Base-by-base conservation (phyloP, 2,113 vertebrate genomes). In the Elephas maximus region DNA sequence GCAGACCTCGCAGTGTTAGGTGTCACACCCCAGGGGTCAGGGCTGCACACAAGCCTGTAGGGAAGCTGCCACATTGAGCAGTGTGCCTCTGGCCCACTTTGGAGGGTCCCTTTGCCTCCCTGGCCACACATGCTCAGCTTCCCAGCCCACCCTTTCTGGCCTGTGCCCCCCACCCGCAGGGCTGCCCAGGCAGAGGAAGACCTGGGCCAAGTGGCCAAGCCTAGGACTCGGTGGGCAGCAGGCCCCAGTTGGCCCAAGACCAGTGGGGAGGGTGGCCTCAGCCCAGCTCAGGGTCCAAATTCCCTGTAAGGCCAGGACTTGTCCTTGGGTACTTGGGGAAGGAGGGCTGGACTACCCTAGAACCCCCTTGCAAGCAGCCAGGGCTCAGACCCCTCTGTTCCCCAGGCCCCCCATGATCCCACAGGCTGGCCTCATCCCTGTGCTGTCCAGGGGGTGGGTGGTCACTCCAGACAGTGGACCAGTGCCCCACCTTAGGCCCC, bases 21-120 rank as follows among this genome's bases (percentile, higher is more conserved):
- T 53, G 8, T 37, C 69, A 17, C n/a, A 0, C 21, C 17, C 45
- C 41, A 0, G 0, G 17, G 1, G 18, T 2, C 21, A 10, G 8
- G 37, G 37, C 62, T 83, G 48, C 10, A 65, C 21, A 71, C 60
- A 44, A 60, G 48, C 44, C 41, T 48, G 53, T 57, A 57, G 53
- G 15, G 4, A 1, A 14, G 53, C 3, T 57, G 53, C 53, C 53
- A 57, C 53, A 12, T 57, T 57, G 15, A 14, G 15, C 53, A 15
- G 15, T 17, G 60, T 57, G 37, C 48, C 41, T 57, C 45, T 41
- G 7, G 2, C 44, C 85, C 10, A 28, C n/a, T 3, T 53, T 33
- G 53, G 45, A 15, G 15, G 0, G 0, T 33, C 37, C 48, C 21
- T n/a, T 10, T 26, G 30, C 2, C n/a, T 14, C 33, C 63, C 10